A percentile compares a stretch with the other conserved stretches of the same genome.
Conservation (phyloP, 2,888 invertebrate species). For the Lobophora halterata region DNA sequence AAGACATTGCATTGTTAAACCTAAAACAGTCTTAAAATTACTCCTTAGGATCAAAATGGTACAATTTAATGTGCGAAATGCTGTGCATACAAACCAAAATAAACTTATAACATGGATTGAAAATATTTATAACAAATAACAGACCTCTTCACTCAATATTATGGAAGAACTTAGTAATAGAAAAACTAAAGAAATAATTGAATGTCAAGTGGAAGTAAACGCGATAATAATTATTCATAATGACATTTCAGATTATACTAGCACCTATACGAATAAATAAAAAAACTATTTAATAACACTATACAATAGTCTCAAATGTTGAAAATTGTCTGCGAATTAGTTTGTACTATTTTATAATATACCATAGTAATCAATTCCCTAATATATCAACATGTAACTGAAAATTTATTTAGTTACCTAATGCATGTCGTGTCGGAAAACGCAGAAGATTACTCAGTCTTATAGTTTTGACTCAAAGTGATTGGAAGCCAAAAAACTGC, state of each 20-base stretch:
- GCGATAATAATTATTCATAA: constrained; percentile 44
- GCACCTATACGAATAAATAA: constrained; percentile 51
- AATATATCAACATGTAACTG: constrained; percentile 7
- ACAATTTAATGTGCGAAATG: constrained; percentile 50
- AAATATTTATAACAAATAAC: constrained; percentile 38
- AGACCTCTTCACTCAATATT: constrained; percentile 39
- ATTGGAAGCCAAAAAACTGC: constrained; percentile 29
- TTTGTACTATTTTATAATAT: constrained; percentile 60
- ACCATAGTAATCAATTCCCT: constrained; percentile 30
- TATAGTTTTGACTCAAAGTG: constrained; percentile 24
- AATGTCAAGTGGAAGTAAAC: constrained; percentile 25
- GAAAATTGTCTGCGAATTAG: constrained; percentile 31
- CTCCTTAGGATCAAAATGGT: constrained; percentile 43
- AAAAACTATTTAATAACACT: constrained; percentile 10
- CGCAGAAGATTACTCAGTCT: constrained; percentile 31
- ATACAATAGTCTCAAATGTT: constrained; percentile 34
- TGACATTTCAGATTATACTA: constrained; percentile 58
- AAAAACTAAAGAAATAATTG: constrained; percentile 25
- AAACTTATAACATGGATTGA: constrained; percentile 32
- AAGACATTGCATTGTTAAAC: constrained; percentile 57
- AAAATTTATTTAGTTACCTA: constrained; percentile 17
- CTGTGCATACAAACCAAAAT: constrained; percentile 51
- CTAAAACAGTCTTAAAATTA: constrained; percentile 66
- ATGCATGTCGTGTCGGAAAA: constrained; percentile 19
- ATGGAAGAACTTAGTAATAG: constrained; percentile 29